A percentile compares a stretch with the other conserved stretches of the same genome.
These are phyloP conservation scores for Cephalopterus ornatus DNA, from an alignment of 2,113 vertebrate genomes.

Conservation along the genomic window DNA sequence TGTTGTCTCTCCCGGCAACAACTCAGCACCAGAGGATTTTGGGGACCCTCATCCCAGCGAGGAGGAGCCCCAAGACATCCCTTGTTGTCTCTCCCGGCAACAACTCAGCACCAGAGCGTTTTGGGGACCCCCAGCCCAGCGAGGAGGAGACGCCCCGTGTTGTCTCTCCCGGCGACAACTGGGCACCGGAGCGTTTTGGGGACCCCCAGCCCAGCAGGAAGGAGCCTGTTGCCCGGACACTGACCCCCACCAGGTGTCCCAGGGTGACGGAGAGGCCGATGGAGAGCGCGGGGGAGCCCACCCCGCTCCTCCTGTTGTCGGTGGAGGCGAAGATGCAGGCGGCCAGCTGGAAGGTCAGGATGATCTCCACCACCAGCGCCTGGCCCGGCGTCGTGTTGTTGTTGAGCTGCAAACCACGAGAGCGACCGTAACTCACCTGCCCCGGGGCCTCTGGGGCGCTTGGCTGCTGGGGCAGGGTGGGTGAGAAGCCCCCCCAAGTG, in stretches of 20 bases:
- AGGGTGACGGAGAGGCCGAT: conserved; percentile 77
- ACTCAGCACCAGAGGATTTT: no score
- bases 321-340: conserved; percentile 78
- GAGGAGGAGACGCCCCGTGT: no score
- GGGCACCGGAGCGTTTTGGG: no score
- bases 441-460: neutral
- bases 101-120: no score
- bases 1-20: no score
- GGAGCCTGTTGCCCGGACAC: neutral
- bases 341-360: conserved; percentile 79
- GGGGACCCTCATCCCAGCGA: no score
- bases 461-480: neutral
- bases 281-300: conserved; percentile 71
- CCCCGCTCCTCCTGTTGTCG: conserved; percentile 59
- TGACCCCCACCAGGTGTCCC: conserved; percentile 82
- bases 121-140: no score
- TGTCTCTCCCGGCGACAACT: no score
- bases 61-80: no score
- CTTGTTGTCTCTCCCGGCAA: no score
- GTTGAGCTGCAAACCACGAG: conserved; percentile 55
- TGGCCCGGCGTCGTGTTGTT: conserved; percentile 65
- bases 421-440: no score
- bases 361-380: conserved; percentile 75
- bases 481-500: neutral
- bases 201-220: no score